Percentiles rank a stretch among this genome's conserved stretches.
Conservation (phyloP, 2,888 invertebrate genomes). For the Philhelius pedissequus region DNA sequence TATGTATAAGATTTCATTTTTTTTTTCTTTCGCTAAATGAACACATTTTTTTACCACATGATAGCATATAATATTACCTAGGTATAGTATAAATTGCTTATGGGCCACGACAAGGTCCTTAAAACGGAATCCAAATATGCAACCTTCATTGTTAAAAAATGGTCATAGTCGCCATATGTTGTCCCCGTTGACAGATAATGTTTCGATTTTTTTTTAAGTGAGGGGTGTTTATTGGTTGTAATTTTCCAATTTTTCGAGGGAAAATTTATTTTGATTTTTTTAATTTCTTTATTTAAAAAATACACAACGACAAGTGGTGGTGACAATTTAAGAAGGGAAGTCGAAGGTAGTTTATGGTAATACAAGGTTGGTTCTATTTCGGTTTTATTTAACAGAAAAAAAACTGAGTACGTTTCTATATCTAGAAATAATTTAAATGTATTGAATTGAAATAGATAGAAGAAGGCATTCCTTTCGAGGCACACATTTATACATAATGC, state of each 20-base stretch:
- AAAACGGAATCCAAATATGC: conserved; percentile 22
- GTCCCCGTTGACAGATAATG: conserved; percentile 15
- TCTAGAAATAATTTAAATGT: too few species aligned
- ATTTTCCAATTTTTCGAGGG: conserved; percentile 15
- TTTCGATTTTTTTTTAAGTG: conserved; percentile 29
- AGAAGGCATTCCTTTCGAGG: too few species aligned
- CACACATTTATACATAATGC: too few species aligned
- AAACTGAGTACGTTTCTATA: too few species aligned
- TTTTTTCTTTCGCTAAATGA: conserved; percentile 14
- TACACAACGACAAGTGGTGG: conserved; percentile 41
- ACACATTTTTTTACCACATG: conserved; percentile 55
- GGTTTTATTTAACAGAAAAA: too few species aligned
- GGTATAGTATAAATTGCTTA: conserved; percentile 30
- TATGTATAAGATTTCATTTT: conserved; percentile 8
- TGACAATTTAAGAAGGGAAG: conserved; percentile 22
- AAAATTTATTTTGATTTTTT: conserved; percentile 7
- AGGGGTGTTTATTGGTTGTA: conserved; percentile 46
- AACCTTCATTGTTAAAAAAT: conserved; percentile 35
- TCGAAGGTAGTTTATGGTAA: not conserved
- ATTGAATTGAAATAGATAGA: too few species aligned
- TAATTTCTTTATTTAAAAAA: conserved; percentile 36
- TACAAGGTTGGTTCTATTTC: too few species aligned
- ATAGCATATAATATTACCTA: conserved; percentile 15
- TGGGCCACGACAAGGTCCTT: conserved; percentile 48
- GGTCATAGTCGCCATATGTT: conserved; percentile 50